Evolutionary conservation across 2,888 invertebrate species (phyloP), one percentile per base, ranked within the genome.

Genomic region (Drosophila yooni): DNA sequence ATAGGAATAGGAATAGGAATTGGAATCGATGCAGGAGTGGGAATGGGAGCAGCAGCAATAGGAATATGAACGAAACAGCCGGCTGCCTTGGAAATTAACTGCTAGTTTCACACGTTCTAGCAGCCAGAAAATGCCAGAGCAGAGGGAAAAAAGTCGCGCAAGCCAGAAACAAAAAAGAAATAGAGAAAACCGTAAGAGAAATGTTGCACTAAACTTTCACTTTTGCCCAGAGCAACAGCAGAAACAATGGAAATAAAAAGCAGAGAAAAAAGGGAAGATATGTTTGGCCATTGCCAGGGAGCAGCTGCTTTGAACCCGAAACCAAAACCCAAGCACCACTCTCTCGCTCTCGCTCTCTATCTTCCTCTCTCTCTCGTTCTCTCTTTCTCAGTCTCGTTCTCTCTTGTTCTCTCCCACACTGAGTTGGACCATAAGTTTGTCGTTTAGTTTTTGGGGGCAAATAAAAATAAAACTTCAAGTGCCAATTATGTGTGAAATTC

Each of bases 401-500:
- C 34, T 50, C 38, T 43, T 33, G 40, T 52, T 46, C 43, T 48
- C 65, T 51, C 76, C 58, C 80, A 69, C 74, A 70, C 76, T 61
- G 67, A 64, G 68, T 73, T 72, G 78, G 51, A 71, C 70, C 87
- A 88, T 88, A 86, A 86, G 89, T 86, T 86, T 86, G 88, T 88
- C 87, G 85, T 76, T 85, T 81, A 86, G 83, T 86, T 78, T 79
- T 46, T 65, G 54, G 63, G 36, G 71, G 58, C 62, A 76, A 83
- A 88, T 86, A 82, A 88, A 85, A 86, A 88, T 82, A 83, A 86
- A 87, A 87, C 85, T 87, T 84, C 85, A 87, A 87, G 89, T 87
- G 87, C 89, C 87, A 87, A 87, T 87, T 87, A 87, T 84, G 89
- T 87, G 86, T 88, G 86, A 84, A 85, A 89, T 86, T 86, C 89